A percentile compares a stretch with the other conserved stretches of the same genome.
These are phyloP conservation scores for Coelinius sp. DNA, from an alignment of 2,888 invertebrate genomes.

Conservation along the genomic window DNA sequence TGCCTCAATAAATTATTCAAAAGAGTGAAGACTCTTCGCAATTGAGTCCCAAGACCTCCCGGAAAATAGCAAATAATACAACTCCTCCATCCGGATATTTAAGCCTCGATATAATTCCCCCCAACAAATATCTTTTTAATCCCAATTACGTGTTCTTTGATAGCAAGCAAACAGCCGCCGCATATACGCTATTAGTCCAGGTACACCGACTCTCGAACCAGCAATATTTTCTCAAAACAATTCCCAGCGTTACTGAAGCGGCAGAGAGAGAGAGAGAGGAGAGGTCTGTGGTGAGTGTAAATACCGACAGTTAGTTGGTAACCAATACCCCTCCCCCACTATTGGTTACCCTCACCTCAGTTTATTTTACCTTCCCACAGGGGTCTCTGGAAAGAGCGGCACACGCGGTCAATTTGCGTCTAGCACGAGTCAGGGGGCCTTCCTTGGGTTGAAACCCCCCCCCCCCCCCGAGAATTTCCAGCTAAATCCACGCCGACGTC, in stretches of 20 bases:
- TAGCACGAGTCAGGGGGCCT: conserved; percentile 63
- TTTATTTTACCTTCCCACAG: conserved; percentile 19
- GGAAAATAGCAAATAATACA: neutral
- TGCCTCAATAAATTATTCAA: neutral
- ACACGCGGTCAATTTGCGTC: conserved; percentile 69
- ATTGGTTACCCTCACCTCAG: conserved; percentile 10
- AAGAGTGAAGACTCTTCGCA: too few species aligned
- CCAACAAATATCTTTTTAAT: conserved; percentile 27
- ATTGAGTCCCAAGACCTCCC: neutral
- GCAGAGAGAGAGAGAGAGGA: neutral
- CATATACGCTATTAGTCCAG: neutral
- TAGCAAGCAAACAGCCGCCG: conserved; percentile 26
- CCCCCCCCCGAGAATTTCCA: too few species aligned
- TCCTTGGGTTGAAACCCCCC: too few species aligned
- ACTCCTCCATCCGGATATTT: neutral
- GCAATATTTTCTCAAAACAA: conserved; percentile 15
- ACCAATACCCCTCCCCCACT: conserved; percentile 10
- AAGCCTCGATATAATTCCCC: conserved; percentile 1
- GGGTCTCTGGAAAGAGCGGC: conserved; percentile 34
- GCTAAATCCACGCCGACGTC: conserved; percentile 64
- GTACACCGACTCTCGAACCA: neutral
- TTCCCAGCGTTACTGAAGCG: neutral
- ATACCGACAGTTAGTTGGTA: conserved; percentile 29
- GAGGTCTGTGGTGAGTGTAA: conserved; percentile 14
- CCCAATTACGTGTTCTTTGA: conserved; percentile 37